A percentile compares a stretch with the other conserved stretches of the same genome.
phyloP scores from a whole-genome alignment of 1,140 invertebrate species.

The Dendrolimus punctatus region DNA sequence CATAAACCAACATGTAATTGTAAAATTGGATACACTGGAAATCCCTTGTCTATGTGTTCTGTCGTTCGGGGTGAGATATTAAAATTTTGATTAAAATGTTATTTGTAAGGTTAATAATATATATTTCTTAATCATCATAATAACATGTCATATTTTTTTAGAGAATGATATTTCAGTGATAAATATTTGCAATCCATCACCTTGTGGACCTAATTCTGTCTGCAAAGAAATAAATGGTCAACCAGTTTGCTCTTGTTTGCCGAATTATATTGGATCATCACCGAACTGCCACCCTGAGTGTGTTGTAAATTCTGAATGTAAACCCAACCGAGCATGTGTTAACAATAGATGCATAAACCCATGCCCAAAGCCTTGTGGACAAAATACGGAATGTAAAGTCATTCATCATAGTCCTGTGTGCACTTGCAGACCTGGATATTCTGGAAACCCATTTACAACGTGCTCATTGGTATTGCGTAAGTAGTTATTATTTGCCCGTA shows the following conservation, averaged over 20 bases:
- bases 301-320: constrained; percentile 77
- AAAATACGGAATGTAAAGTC: constrained; percentile 72
- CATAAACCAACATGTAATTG: constrained; percentile 87
- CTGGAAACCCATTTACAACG: constrained; percentile 74
- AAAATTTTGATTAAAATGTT: constrained; percentile 6
- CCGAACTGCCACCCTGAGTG: constrained; percentile 76
- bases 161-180: constrained; percentile 30
- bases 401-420: constrained; percentile 75
- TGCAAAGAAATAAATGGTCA: constrained; percentile 60
- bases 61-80: constrained; percentile 38
- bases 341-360: constrained; percentile 77
- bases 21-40: constrained; percentile 80
- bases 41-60: constrained; percentile 79
- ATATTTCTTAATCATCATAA: constrained; percentile 1
- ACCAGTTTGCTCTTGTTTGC: constrained; percentile 76
- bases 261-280: constrained; percentile 73
- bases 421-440: constrained; percentile 71
- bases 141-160: constrained; percentile 22
- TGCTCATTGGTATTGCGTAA: constrained; percentile 76
- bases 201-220: constrained; percentile 51
- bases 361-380: constrained; percentile 73
- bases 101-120: constrained; percentile 4
- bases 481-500: constrained; percentile 25
- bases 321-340: constrained; percentile 74
- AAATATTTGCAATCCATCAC: constrained; percentile 73